A percentile compares a stretch with the other conserved stretches of the same genome.
Conservation (phyloP, 2,113 vertebrate species). For the Anguilla rostrata region DNA sequence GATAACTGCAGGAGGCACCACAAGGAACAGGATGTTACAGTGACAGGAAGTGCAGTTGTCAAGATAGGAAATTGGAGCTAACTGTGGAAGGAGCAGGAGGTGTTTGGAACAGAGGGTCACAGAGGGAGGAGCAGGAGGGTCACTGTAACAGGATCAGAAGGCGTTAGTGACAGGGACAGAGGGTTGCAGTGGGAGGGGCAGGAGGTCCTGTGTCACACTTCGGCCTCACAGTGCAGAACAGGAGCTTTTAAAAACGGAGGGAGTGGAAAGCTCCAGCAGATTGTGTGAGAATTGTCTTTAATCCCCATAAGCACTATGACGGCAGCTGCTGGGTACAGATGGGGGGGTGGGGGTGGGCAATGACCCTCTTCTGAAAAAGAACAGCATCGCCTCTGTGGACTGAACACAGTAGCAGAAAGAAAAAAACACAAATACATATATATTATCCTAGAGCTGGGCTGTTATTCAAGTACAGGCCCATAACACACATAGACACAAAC, state of each 20-base stretch:
- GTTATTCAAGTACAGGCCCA: not conserved
- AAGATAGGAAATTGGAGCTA: not conserved
- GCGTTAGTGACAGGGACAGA: not conserved
- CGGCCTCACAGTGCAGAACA: not conserved
- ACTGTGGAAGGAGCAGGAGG: not conserved
- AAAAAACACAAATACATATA: not conserved
- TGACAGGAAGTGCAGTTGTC: not conserved
- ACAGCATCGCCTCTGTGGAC: not conserved
- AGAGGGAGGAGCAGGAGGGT: conserved; percentile 3
- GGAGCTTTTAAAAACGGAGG: conserved; percentile 18
- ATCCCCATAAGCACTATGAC: conserved; percentile 62
- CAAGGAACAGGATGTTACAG: not conserved
- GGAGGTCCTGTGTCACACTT: not conserved
- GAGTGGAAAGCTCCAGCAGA: conserved; percentile 41
- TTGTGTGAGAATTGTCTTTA: conserved; percentile 56
- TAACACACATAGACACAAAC: not conserved
- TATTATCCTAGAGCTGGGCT: not conserved
- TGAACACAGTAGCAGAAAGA: not conserved
- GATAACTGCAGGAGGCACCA: not conserved
- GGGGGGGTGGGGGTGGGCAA: conserved; percentile 45
- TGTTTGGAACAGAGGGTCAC: not conserved
- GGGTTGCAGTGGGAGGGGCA: not conserved
- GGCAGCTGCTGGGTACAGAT: conserved; percentile 61
- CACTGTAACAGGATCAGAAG: not conserved
- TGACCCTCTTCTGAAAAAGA: conserved; percentile 12